phyloP scores from a whole-genome alignment of 1,140 invertebrate species.

The Meloidogyne chitwoodi region DNA sequence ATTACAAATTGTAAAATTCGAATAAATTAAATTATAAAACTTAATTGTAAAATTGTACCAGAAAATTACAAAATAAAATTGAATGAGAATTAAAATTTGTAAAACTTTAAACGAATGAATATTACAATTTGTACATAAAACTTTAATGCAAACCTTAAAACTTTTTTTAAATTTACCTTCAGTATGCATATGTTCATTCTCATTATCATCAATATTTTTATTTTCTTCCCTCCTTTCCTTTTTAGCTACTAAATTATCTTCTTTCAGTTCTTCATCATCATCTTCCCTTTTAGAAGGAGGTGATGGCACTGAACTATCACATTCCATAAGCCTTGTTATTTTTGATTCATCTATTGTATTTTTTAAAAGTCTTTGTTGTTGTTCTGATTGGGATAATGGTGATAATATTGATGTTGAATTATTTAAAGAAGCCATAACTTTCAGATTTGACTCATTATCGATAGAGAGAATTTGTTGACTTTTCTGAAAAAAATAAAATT shows the following conservation, averaged over 20 bases:
- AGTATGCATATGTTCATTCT: neutral
- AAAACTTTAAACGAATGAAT: no score
- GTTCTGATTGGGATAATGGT: neutral
- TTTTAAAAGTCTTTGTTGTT: neutral
- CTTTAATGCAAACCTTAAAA: no score
- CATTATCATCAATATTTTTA: neutral
- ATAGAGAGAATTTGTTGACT: neutral
- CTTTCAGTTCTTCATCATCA: neutral
- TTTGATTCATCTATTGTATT: slow-evolving; percentile 8
- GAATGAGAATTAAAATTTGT: no score
- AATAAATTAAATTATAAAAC: no score
- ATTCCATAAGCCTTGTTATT: slow-evolving; percentile 34
- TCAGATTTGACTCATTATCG: neutral
- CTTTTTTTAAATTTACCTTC: neutral
- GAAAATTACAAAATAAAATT: no score
- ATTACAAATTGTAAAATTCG: no score
- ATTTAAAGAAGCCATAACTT: neutral
- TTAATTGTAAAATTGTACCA: no score
- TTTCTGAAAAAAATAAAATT: neutral
- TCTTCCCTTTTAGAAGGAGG: slow-evolving; percentile 23
- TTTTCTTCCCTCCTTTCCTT: neutral
- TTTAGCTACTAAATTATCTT: neutral
- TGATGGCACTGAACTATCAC: slow-evolving; percentile 47
- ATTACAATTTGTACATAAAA: no score
- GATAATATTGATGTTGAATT: neutral